Percentiles rank a stretch among this genome's conserved stretches.
These are phyloP conservation scores for Motacilla alba DNA, from an alignment of 2,113 vertebrate species.

Conservation along the genomic window DNA sequence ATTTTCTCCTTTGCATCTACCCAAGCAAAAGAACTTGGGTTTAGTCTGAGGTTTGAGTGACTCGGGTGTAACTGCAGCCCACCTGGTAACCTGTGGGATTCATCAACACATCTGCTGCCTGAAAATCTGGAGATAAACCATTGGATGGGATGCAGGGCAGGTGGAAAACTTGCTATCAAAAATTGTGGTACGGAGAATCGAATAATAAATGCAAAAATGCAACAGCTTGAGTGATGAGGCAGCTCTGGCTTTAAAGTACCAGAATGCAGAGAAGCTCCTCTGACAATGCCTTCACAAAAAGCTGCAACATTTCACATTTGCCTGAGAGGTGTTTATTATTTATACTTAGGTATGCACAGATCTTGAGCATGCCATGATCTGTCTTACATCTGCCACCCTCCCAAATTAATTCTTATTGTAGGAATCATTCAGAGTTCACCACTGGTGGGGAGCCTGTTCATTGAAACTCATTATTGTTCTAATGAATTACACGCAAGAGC, in stretches of 20 bases:
- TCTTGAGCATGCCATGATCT: not conserved
- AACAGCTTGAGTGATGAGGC: not conserved
- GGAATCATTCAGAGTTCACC: slow-evolving; percentile 48
- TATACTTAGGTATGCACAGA: not conserved
- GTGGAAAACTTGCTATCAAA: not conserved
- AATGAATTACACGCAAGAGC: slow-evolving; percentile 46
- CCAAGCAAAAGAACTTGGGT: not conserved
- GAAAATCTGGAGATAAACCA: not conserved
- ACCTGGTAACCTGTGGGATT: not conserved
- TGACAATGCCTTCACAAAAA: not conserved
- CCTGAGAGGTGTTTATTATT: not conserved
- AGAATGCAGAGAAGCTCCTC: not conserved
- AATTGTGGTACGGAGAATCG: not conserved
- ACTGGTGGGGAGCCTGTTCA: slow-evolving; percentile 25
- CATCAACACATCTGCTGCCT: not conserved
- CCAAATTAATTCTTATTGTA: slow-evolving; percentile 18
- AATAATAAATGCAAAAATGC: not conserved
- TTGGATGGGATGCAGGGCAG: not conserved
- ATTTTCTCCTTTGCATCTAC: not conserved
- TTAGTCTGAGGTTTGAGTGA: not conserved
- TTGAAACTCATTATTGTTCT: slow-evolving; percentile 62
- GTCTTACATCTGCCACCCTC: not conserved
- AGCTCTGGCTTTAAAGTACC: not conserved
- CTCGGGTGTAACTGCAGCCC: not conserved
- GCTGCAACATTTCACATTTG: not conserved